Evolutionary conservation across 2,888 invertebrate species (phyloP).

Genomic region (Calliscelio sp.): DNA sequence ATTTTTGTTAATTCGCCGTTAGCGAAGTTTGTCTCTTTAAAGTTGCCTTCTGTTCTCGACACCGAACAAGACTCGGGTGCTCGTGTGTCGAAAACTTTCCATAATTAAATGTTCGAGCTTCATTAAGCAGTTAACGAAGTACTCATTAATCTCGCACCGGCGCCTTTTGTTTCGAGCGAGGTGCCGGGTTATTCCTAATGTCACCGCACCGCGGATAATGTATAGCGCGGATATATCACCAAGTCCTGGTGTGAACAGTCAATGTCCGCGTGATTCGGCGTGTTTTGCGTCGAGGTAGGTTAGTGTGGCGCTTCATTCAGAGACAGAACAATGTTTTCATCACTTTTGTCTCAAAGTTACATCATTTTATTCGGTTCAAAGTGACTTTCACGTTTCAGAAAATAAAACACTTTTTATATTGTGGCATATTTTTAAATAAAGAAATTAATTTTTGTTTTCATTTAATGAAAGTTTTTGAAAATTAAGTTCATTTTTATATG

Average conservation of each 20-base stretch:
- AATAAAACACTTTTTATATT: too few relatives aligned
- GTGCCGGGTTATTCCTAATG: constrained; percentile 71
- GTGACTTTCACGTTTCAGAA: too few relatives aligned
- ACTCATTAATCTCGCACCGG: constrained; percentile 69
- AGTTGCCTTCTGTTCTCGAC: constrained; percentile 70
- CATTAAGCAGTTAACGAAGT: constrained; percentile 74
- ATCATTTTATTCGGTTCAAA: too few relatives aligned
- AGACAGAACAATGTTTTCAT: constrained; percentile 12
- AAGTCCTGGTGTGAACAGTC: constrained; percentile 40
- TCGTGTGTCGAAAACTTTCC: constrained; percentile 73
- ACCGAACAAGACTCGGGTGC: constrained; percentile 64
- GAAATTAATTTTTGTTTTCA: too few relatives aligned
- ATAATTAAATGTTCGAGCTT: constrained; percentile 74
- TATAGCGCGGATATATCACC: constrained; percentile 67
- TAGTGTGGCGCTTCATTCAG: constrained; percentile 38
- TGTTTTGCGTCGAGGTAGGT: constrained; percentile 18
- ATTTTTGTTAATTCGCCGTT: constrained; percentile 64
- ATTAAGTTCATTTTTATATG: too few relatives aligned
- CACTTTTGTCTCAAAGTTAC: too few relatives aligned
- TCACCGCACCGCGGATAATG: constrained; percentile 67
- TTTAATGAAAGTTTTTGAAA: too few relatives aligned
- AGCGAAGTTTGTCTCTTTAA: constrained; percentile 69
- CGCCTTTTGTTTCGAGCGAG: constrained; percentile 69
- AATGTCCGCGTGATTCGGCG: constrained; percentile 53
- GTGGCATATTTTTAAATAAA: too few relatives aligned